Base-by-base conservation (phyloP, 2,113 vertebrate genomes). In the Chamaea fasciata region DNA sequence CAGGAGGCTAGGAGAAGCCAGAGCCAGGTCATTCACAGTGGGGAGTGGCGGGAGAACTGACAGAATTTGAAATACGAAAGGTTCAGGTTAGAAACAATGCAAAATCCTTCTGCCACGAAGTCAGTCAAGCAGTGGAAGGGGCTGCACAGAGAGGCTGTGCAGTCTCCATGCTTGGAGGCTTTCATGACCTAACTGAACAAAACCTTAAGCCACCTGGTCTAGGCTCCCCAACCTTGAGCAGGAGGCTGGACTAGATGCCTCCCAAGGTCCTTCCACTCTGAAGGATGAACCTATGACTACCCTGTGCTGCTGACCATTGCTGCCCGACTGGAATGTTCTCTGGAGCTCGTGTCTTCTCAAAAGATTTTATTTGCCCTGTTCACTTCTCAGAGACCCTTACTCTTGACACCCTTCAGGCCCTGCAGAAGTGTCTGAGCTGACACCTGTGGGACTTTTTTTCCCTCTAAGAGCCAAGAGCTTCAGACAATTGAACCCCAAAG, bases 21-120 rank as follows among this genome's bases (percentile, higher is more conserved):
- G 33, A 79, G 26, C 7, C 57, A 71, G 24, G 46, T 31, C 67
- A 24, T 28, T 78, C 46, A 18, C 15, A 52, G 28, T 3, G 19
- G 7, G 20, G 24, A 23, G 13, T 18, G 16, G 47, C 21, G 31
- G 52, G 12, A 83, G 44, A 60, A 24, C 4, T 30, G 53, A 14
- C 7, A 0, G 2, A 50, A 71, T 23, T 6, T 55, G 39, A 83
- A 83, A 68, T 17, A 63, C 0, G 0, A 46, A 47, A 77, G 30
- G 33, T 30, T 50, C 22, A 18, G 23, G 26, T 13, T 15, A 26
- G 28, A 87, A 80, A n/a, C 16, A 31, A 63, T 35, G 35, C 35
- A 62, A 41, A 76, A 50, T 10, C 35, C 2, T 57, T 24, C 28
- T 22, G 10, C 52, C 10, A 2, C 17, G 10, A 68, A 46, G 60